phyloP scores from a whole-genome alignment of 2,797 vertebrate genomes.

The Esox masquinongy region DNA sequence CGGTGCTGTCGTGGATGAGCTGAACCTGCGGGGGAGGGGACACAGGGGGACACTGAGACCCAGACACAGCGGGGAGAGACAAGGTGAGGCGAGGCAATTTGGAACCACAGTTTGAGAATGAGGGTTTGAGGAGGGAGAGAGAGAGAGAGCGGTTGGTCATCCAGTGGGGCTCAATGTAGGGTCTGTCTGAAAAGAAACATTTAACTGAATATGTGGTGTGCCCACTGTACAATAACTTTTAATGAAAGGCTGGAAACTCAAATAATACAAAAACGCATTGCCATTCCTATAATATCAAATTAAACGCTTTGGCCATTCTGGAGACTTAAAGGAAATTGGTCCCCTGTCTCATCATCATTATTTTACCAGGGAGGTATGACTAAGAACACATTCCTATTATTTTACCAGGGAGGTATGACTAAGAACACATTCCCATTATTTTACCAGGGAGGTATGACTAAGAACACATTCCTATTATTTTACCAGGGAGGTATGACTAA shows the following conservation, averaged over 20 bases:
- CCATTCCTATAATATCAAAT: no score
- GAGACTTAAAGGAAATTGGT: no score
- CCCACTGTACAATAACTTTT: background rate
- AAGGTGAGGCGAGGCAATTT: background rate
- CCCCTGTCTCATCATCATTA: no score
- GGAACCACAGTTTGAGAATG: conserved; percentile 62
- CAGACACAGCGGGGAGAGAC: conserved; percentile 60
- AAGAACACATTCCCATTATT: no score
- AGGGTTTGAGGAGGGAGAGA: conserved; percentile 35
- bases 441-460: no score
- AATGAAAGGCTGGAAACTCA: background rate
- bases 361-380: no score
- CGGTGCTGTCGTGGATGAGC: conserved; percentile 93
- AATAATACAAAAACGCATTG: background rate
- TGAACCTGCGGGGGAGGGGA: conserved; percentile 84
- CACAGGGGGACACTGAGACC: conserved; percentile 76
- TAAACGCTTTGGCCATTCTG: no score
- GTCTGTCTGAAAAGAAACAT: background rate
- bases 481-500: no score
- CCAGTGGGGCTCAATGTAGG: background rate
- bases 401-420: no score
- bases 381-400: no score
- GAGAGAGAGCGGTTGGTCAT: conserved; percentile 29
- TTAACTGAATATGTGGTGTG: background rate
- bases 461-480: no score